Percentiles rank a stretch among this genome's conserved stretches.
These are phyloP conservation scores for Bellardia bayeri DNA, from an alignment of 2,888 invertebrate species.

Conservation along the genomic window DNA sequence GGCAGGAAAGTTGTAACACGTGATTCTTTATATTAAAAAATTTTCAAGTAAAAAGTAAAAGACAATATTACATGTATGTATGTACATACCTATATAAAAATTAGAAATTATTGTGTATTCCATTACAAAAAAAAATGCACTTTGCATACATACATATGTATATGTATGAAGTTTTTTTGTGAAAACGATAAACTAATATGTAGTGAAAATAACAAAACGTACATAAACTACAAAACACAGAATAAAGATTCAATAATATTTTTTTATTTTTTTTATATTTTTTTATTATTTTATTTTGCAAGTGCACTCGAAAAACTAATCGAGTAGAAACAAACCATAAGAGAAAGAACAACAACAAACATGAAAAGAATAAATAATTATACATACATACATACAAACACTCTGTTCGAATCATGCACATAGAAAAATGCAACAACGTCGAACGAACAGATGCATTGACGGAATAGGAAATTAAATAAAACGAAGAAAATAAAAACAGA, in stretches of 20 bases:
- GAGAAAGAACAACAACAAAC: slow-evolving; percentile 51
- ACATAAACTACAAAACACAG: neutral
- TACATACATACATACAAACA: neutral
- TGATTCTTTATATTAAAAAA: no score
- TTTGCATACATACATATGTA: neutral
- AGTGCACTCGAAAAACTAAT: slow-evolving; percentile 63
- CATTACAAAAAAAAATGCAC: neutral
- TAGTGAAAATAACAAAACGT: neutral
- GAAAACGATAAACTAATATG: neutral
- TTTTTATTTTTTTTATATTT: slow-evolving; percentile 10
- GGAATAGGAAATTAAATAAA: slow-evolving; percentile 18
- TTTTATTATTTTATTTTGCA: slow-evolving; percentile 23
- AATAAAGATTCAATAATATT: slow-evolving; percentile 32
- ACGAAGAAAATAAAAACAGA: slow-evolving; percentile 8
- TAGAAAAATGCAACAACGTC: slow-evolving; percentile 23
- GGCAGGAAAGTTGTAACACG: no score
- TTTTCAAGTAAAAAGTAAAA: no score
- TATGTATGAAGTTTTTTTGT: neutral
- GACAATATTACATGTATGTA: no score
- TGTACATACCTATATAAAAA: no score
- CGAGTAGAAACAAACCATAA: slow-evolving; percentile 60
- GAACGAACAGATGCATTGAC: slow-evolving; percentile 21
- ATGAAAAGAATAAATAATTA: slow-evolving; percentile 17
- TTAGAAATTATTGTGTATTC: no score
- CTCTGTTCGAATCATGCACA: neutral